Base-by-base conservation (phyloP, 2,888 invertebrate species). In the Caenorhabditis auriculariae region DNA sequence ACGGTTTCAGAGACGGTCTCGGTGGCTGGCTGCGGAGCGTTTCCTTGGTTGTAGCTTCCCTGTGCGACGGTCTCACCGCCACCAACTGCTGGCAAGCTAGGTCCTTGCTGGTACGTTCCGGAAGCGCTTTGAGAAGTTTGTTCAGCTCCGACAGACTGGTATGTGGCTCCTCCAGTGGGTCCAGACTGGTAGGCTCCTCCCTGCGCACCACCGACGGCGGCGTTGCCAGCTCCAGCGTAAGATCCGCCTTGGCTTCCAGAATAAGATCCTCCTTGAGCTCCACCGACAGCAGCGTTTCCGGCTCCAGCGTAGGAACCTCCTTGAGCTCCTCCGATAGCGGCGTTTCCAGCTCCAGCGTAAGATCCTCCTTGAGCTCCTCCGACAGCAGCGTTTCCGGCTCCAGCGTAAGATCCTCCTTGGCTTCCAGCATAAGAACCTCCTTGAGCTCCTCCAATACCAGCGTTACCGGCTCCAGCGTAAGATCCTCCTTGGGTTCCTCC, bases 151-250 rank as follows among this genome's bases (percentile, higher is more conserved):
- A 39, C 54, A 4, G 45, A 19, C 37, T 51, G 42, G 54, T 64
- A 64, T n/a, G n/a, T n/a, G 37, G 51, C 37, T 35, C 59, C 59
- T 44, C 54, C 53, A 19, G 38, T 51, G 50, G 59, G 50, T 60
- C 54, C 54, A 17, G 44, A n/a, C 23, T 53, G 26, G 39, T 53
- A 58, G 37, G 44, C 39, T 53, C 47, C 44, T 15, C 35, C 47
- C 6, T 26, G 38, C 9, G 26, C 24, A 12, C 37, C 37, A 29
- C 48, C 38, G 47, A 48, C 39, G 23, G 49, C 49, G 27, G 49
- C 35, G 6, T n/a, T n/a, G n/a, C n/a, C n/a, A n/a, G n/a, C n/a
- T 45, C 50, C 45, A 9, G 48, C 3, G 23, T 45, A 26, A 35
- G 41, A 47, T 28, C 46, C 4, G 24, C 41, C 46, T 41, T 37